These are phyloP conservation scores for Hippocampus barbouri DNA, from an alignment of 2,113 vertebrate genomes.

Conservation along the genomic window DNA sequence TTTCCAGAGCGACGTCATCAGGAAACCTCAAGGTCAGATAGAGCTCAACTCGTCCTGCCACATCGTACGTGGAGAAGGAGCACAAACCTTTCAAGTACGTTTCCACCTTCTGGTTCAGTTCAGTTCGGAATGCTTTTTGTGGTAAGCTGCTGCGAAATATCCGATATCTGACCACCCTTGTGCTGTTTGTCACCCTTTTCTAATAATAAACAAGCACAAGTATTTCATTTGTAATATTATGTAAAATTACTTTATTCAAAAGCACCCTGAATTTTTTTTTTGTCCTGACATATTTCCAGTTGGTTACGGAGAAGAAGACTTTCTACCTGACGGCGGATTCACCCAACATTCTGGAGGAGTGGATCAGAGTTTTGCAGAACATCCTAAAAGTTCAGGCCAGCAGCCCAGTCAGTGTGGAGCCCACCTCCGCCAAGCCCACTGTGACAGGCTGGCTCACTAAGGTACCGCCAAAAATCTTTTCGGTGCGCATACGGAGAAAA, in stretches of 20 bases:
- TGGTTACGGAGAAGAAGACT: constrained; percentile 85
- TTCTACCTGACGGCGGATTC: constrained; percentile 87
- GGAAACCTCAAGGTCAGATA: constrained; percentile 84
- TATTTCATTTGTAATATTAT: background rate
- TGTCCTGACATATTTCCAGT: no score
- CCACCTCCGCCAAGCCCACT: constrained; percentile 71
- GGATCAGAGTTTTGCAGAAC: constrained; percentile 85
- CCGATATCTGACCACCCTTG: no score
- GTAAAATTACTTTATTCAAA: no score
- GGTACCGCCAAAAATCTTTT: constrained; percentile 58
- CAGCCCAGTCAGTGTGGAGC: constrained; percentile 61
- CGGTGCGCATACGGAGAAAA: no score
- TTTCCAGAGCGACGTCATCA: constrained; percentile 82
- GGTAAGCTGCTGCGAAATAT: no score
- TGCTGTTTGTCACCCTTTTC: no score
- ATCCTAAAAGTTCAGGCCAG: constrained; percentile 83
- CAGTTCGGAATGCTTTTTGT: background rate
- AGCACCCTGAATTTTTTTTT: no score
- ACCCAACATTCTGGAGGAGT: constrained; percentile 87
- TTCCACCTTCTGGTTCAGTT: background rate
- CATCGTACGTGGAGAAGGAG: constrained; percentile 81
- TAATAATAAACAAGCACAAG: no score
- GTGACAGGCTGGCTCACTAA: constrained; percentile 87
- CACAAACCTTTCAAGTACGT: constrained; percentile 82
- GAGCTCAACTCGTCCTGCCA: constrained; percentile 82